Base-by-base conservation (phyloP, 2,113 vertebrate genomes). In the Ornithorhynchus anatinus region DNA sequence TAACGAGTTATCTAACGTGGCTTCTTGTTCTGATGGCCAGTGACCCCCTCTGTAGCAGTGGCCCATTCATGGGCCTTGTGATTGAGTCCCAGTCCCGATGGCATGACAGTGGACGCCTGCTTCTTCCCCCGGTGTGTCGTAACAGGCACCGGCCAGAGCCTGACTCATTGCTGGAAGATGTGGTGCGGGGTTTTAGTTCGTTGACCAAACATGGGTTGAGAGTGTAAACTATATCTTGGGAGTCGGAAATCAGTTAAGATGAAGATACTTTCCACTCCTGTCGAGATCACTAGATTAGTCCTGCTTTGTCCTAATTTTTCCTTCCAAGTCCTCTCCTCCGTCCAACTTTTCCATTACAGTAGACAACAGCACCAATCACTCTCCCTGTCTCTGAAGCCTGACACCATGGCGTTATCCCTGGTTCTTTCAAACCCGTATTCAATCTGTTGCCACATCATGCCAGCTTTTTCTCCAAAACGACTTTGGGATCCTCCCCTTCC, bases 111-210 rank as follows among this genome's bases (percentile, higher is more conserved):
- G n/a, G 79, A 79, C 35, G 51, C 52, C 72, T 68, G 74, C 84
- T 83, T 73, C 74, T 61, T 85, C 86, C 82, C 85, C 31, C 23
- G 33, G 69, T 82, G 84, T n/a, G n/a, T n/a, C n/a, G 65, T 72
- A 75, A 69, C 69, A n/a, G 32, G 50, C 59, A 13, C 57, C 37
- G 8, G 19, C 13, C 63, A 32, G 37, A 14, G 33, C 42, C 79
- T 82, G 77, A 89, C 54, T 92, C 86, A 72, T 70, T 67, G 65
- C 25, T 50, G 69, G 85, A 67, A 81, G 47, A 56, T 54, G 23
- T 47, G 72, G 40, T 35, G 8, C 75, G 66, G 50, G 76, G 61
- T 10, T 57, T 57, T 63, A 59, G 72, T 52, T 5, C 50, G 31
- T 48, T 84, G 35, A 27, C 68, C 78, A 84, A 66, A 85, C 69